Conservation (phyloP, 2,113 vertebrate species). For the Pimephales promelas region DNA sequence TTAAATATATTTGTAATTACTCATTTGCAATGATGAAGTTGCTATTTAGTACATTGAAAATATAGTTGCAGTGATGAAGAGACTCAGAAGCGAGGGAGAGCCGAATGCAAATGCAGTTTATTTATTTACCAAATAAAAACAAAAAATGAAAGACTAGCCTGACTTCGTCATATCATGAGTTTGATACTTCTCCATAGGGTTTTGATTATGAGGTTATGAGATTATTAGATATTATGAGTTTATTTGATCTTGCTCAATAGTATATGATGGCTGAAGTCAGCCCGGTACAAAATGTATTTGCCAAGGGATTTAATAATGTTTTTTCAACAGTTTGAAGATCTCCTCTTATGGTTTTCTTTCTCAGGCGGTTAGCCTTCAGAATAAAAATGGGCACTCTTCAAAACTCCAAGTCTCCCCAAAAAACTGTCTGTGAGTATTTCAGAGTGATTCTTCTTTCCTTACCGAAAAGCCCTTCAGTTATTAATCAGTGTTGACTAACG, state of each 20-base stretch:
- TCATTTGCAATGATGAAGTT: not conserved
- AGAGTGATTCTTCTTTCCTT: slow-evolving; percentile 28
- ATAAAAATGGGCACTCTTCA: slow-evolving; percentile 84
- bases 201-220: too few species aligned
- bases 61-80: not conserved
- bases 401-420: slow-evolving; percentile 82
- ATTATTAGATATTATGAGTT: too few species aligned
- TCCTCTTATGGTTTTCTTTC: slow-evolving; percentile 19
- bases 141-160: too few species aligned
- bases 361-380: slow-evolving; percentile 88
- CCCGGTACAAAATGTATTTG: not conserved
- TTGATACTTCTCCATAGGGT: too few species aligned
- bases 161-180: too few species aligned
- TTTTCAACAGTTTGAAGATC: not conserved
- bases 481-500: not conserved
- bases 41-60: not conserved
- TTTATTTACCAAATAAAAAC: too few species aligned
- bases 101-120: too few species aligned
- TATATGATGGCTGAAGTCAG: not conserved
- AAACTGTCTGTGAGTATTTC: slow-evolving; percentile 84
- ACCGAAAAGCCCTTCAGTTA: not conserved
- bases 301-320: slow-evolving; percentile 10
- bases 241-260: not conserved
- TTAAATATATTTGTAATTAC: not conserved
- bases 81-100: too few species aligned